Conservation (phyloP, 2,888 invertebrate species). For the Stenurella melanura region DNA sequence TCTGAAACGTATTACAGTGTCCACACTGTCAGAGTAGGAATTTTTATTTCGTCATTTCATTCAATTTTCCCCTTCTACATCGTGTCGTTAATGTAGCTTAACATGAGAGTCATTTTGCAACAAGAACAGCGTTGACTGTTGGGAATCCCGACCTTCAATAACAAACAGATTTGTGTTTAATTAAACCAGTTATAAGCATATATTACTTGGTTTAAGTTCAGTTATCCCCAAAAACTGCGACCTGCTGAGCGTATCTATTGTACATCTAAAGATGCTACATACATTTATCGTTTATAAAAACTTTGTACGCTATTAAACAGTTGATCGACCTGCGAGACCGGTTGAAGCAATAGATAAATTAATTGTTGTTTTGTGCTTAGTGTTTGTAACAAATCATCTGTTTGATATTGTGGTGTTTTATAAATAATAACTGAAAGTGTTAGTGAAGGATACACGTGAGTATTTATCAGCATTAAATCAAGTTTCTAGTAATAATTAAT, state of each 20-base stretch:
- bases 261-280: neutral
- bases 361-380: neutral
- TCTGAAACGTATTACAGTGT: neutral
- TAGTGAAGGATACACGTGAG: no score
- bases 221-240: constrained; percentile 1
- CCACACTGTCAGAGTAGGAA: neutral
- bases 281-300: neutral
- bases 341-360: neutral
- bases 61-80: neutral
- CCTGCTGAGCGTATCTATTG: neutral
- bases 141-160: neutral
- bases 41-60: neutral
- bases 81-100: neutral
- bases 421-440: neutral
- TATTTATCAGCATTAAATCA: no score
- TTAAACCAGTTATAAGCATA: constrained; percentile 10
- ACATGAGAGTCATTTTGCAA: neutral
- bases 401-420: neutral
- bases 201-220: neutral
- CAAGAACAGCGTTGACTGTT: neutral
- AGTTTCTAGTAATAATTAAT: neutral
- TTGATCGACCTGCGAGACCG: constrained; percentile 20
- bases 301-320: neutral
- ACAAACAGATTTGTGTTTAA: neutral
- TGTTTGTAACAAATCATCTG: neutral